Evolutionary conservation across 2,888 invertebrate genomes (phyloP).

Genomic region (Dugesia japonica): DNA sequence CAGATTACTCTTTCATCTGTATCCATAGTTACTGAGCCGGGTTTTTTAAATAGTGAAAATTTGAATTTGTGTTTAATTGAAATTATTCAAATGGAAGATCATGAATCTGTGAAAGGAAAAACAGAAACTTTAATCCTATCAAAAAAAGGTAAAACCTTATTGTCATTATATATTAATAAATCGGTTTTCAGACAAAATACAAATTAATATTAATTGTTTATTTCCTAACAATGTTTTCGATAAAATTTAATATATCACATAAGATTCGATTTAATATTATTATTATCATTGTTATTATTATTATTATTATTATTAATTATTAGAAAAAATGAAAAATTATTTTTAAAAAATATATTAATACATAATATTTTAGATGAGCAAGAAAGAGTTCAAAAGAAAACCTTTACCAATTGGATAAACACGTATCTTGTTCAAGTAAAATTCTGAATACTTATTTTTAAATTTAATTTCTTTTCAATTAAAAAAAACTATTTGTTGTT

Average conservation of each 20-base stretch:
- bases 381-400: slow-evolving; percentile 94
- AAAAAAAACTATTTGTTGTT: background rate
- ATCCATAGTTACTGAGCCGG: background rate
- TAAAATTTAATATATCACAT: too few species aligned
- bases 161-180: too few species aligned
- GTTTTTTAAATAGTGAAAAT: background rate
- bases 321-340: too few species aligned
- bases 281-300: too few species aligned
- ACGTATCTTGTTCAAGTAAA: slow-evolving; percentile 59
- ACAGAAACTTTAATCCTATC: background rate
- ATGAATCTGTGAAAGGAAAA: background rate
- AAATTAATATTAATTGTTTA: background rate
- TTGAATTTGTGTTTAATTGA: too few species aligned
- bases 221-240: too few species aligned
- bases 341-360: too few species aligned
- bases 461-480: background rate
- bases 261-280: too few species aligned
- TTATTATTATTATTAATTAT: too few species aligned
- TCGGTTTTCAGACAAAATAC: background rate
- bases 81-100: slow-evolving; percentile 20
- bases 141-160: slow-evolving; percentile 1
- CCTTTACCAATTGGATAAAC: slow-evolving; percentile 97
- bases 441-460: background rate
- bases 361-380: slow-evolving; percentile 64
- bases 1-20: background rate